Base-by-base conservation (phyloP, 2,888 invertebrate genomes). In the Temnothorax unifasciatus region DNA sequence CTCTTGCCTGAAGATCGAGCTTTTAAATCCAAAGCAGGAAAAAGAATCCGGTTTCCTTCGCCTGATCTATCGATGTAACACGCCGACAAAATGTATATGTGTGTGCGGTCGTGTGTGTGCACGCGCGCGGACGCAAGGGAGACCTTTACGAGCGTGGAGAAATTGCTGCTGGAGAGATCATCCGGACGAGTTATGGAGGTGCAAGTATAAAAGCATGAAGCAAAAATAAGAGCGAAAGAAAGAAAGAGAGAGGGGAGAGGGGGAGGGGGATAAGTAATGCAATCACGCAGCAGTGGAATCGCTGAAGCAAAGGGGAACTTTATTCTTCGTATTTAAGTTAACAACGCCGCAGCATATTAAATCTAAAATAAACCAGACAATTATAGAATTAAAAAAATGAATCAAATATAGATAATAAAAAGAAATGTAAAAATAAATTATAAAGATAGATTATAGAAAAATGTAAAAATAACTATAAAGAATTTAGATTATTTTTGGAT, bases 111-210 rank as follows among this genome's bases (percentile, higher is more conserved):
- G 9, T 13, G 2, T 41, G 21, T 41, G 61, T 11, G n/a, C n/a
- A 2, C 18, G 15, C 21, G 21, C 6, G 25, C 11, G 8, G 18
- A 25, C 47, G 41, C 29, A 0, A 54, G 21, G 18, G 44, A 47
- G 34, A 75, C 34, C 9, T 75, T 76, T 76, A 76, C 50, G 50
- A 50, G 38, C 47, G 18, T 2, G 11, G 38, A 50, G 25, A 66
- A 64, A 66, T 38, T 38, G 34, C 34, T 34, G 75, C 66, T 21
- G 21, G 21, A 76, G n/a, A 64, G 66, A 76, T 76, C 38, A 50
- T 64, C 38, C 29, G 38, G 18, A 25, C 66, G 34, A 47, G 25
- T 75, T 75, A 63, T 63, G 34, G 47, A 74, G 9, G 18, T n/a
- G 47, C 34, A 64, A 47, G 29, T n/a, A 41, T 61, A 47, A 63